Percentiles rank a stretch among this genome's conserved stretches.
These are phyloP conservation scores for Halcyon leucocephala DNA, from an alignment of 2,797 vertebrate species.

Conservation along the genomic window DNA sequence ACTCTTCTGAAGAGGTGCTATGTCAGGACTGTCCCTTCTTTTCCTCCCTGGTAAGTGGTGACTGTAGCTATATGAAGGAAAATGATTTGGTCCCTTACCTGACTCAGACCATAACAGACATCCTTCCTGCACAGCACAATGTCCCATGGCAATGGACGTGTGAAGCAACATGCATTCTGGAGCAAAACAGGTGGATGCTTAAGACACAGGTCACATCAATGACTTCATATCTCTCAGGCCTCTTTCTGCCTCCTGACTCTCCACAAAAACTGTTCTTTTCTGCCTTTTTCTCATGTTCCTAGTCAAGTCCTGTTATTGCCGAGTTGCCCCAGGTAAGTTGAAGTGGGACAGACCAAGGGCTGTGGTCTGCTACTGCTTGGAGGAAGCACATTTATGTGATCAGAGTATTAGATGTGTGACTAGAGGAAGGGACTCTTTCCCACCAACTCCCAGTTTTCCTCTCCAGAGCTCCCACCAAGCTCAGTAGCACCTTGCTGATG, in stretches of 20 bases:
- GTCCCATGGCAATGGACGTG: neutral
- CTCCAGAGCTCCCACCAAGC: neutral
- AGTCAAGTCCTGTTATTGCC: neutral
- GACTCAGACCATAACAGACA: neutral
- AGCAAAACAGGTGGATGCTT: neutral
- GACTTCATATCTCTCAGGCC: neutral
- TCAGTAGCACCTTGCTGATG: neutral
- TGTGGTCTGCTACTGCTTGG: neutral
- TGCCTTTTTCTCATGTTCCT: neutral
- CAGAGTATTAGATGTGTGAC: neutral
- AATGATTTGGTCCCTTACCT: neutral
- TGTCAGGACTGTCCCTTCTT: neutral
- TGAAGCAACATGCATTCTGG: fast-evolving
- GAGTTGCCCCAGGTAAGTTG: neutral
- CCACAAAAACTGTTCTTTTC: neutral
- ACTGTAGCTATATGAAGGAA: neutral
- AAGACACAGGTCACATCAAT: neutral
- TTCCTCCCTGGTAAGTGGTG: neutral
- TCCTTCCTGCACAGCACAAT: neutral
- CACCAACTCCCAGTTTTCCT: neutral
- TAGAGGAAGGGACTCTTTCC: neutral
- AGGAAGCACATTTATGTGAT: neutral
- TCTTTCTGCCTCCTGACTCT: neutral
- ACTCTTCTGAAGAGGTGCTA: fast-evolving
- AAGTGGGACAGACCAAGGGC: neutral